phyloP scores from a whole-genome alignment of 2,113 vertebrate genomes.

The Girardinichthys multiradiatus region DNA sequence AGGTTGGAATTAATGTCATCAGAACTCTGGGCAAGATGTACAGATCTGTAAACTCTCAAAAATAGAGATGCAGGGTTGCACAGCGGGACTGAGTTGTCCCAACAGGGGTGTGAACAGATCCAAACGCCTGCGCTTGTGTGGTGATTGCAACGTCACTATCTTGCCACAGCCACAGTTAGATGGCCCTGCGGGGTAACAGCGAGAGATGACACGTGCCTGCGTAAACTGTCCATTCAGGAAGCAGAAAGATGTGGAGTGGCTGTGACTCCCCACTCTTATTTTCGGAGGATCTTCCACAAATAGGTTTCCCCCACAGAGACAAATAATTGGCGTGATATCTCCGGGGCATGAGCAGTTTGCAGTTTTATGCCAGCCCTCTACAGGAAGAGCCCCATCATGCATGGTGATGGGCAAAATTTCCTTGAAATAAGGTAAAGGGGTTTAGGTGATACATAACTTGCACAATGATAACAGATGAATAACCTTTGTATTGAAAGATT shows the following conservation, averaged over 20 bases:
- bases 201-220: conserved; percentile 56
- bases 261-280: conserved; percentile 63
- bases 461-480: background rate
- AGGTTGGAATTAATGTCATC: conserved; percentile 37
- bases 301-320: conserved; percentile 75
- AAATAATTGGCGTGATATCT: conserved; percentile 78
- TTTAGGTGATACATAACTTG: background rate
- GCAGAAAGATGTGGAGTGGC: conserved; percentile 40
- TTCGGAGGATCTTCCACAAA: conserved; percentile 67
- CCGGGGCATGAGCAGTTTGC: conserved; percentile 64
- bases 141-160: conserved; percentile 50
- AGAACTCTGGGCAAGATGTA: conserved; percentile 47
- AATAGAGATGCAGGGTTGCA: conserved; percentile 54
- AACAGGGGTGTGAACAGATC: conserved; percentile 65
- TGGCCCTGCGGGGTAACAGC: conserved; percentile 50
- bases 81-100: conserved; percentile 63
- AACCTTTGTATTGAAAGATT: too few relatives aligned
- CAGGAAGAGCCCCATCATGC: conserved; percentile 62
- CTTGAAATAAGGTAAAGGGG: conserved; percentile 8
- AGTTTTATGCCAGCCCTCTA: conserved; percentile 69
- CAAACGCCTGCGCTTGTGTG: conserved; percentile 42
- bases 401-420: conserved; percentile 46
- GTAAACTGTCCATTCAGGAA: conserved; percentile 70
- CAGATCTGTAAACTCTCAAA: conserved; percentile 61
- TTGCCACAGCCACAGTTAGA: conserved; percentile 53